Evolutionary conservation across 2,797 vertebrate species (phyloP).

Genomic region (Neosilurus hyrtlii): DNA sequence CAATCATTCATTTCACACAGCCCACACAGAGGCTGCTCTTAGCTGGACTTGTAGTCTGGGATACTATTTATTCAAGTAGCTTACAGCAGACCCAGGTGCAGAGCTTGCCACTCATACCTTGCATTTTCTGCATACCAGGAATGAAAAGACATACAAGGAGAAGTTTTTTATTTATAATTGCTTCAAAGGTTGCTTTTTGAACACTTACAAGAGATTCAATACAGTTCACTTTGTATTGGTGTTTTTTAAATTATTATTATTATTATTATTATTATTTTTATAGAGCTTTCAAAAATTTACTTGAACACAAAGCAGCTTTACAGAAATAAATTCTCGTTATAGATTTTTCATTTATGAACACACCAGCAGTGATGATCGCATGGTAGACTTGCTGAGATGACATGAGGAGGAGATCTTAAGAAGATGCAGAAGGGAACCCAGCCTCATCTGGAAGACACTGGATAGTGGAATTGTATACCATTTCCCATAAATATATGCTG

Average conservation of each 20-base stretch:
- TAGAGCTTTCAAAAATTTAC: not conserved
- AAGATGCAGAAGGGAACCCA: not conserved
- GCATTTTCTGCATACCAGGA: slow-evolving; percentile 9
- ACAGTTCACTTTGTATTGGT: no score
- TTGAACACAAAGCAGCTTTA: not conserved
- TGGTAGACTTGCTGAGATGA: not conserved
- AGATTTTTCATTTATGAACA: not conserved
- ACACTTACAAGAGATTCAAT: not conserved
- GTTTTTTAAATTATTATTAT: no score
- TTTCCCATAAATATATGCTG: not conserved
- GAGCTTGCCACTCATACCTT: slow-evolving; percentile 3
- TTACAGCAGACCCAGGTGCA: slow-evolving; percentile 49
- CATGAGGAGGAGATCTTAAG: not conserved
- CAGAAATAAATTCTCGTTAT: not conserved
- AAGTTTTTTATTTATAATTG: slow-evolving; percentile 11
- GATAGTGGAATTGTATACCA: not conserved
- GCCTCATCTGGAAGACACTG: not conserved
- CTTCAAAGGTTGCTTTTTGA: not conserved
- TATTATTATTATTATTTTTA: no score
- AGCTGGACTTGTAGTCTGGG: slow-evolving; percentile 49
- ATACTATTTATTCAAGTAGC: slow-evolving; percentile 60
- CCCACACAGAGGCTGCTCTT: slow-evolving; percentile 40
- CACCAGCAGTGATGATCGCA: not conserved
- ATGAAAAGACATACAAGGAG: not conserved
- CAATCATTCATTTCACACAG: slow-evolving; percentile 45